Conservation (phyloP, 2,888 invertebrate genomes). For the Drosophila trichaetosa region DNA sequence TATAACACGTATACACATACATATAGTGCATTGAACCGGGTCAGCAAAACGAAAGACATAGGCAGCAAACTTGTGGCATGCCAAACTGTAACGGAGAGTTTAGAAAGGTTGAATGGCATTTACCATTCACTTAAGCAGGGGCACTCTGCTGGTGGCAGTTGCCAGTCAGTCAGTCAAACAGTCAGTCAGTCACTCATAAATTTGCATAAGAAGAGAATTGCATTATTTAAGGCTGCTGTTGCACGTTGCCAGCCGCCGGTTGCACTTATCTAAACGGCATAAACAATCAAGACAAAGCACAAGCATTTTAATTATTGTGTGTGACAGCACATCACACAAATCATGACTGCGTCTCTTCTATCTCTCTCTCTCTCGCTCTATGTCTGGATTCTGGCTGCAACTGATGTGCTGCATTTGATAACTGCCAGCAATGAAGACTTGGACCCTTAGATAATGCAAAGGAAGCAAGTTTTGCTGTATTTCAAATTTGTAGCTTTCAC, state of each 20-base stretch:
- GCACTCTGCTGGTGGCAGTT: slow-evolving; percentile 52
- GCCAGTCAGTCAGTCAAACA: slow-evolving; percentile 51
- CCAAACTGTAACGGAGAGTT: slow-evolving; percentile 63
- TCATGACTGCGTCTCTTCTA: slow-evolving; percentile 27
- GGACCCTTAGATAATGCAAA: slow-evolving; percentile 76
- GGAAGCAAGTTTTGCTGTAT: slow-evolving; percentile 60
- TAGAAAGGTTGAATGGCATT: slow-evolving; percentile 76
- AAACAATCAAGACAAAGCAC: slow-evolving; percentile 52
- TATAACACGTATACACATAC: slow-evolving; percentile 14
- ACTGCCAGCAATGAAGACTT: slow-evolving; percentile 67
- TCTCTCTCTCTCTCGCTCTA: slow-evolving; percentile 15
- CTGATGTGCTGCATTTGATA: slow-evolving; percentile 75
- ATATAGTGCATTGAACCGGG: slow-evolving; percentile 61
- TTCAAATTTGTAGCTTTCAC: slow-evolving; percentile 65
- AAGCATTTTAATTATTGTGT: slow-evolving; percentile 76
- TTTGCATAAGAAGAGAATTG: slow-evolving; percentile 70
- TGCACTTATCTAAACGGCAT: slow-evolving; percentile 64
- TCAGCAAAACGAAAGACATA: slow-evolving; percentile 44
- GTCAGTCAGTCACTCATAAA: slow-evolving; percentile 65
- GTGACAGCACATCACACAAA: slow-evolving; percentile 54
- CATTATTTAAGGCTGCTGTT: slow-evolving; percentile 64
- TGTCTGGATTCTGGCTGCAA: slow-evolving; percentile 18
- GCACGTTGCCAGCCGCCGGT: slow-evolving; percentile 27
- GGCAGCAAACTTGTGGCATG: slow-evolving; percentile 46
- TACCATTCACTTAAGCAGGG: slow-evolving; percentile 58